Base-by-base conservation (phyloP, 2,888 invertebrate genomes). In the Tenthredo notha region DNA sequence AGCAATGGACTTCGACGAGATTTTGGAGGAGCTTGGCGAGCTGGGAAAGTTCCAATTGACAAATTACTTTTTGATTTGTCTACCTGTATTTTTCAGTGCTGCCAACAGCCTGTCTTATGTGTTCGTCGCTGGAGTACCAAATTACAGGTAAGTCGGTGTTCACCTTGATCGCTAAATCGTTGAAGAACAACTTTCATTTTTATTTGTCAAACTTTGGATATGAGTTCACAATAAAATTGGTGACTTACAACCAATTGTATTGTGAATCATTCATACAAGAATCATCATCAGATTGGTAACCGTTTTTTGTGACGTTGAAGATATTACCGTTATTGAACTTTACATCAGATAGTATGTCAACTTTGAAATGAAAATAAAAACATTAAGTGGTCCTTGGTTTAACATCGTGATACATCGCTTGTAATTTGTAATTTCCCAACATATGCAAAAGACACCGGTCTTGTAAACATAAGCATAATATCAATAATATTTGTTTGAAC, bases 61-160 rank as follows among this genome's bases (percentile, higher is more conserved):
- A 25, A 95, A 94, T 83, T 96, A 95, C 90, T 87, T 94, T 43
- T 92, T 95, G 70, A 93, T 95, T 61, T 95, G 95, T 90, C 89
- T 95, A 72, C 95, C 95, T 0, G 95, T 95, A 18, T 91, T 95
- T 86, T 95, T 95, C 91, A 95, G 94, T 18, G 95, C 95, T 0
- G 95, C 95, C 7, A 95, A 95, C 89, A 95, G 95, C 92, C 90
- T 96, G 29, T 95, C 95, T 43, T 95, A 95, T 88, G 95, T 95
- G 9, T 96, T 95, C 91, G 95, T 95, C 2, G 95, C 95, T 10
- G 95, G 95, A 74, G 93, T 94, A 67, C 95, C 95, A 12, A 92
- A 94, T 84, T 95, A 95, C 90, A 94, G 95, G 95, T 95, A 91
- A 87, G 72, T 78, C 67, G 25, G 15, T 54, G n/a, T n/a, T 70